Evolutionary conservation across 2,888 invertebrate species (phyloP), one percentile per base, ranked within the genome.

Genomic region (Lasioglossum villosulum): DNA sequence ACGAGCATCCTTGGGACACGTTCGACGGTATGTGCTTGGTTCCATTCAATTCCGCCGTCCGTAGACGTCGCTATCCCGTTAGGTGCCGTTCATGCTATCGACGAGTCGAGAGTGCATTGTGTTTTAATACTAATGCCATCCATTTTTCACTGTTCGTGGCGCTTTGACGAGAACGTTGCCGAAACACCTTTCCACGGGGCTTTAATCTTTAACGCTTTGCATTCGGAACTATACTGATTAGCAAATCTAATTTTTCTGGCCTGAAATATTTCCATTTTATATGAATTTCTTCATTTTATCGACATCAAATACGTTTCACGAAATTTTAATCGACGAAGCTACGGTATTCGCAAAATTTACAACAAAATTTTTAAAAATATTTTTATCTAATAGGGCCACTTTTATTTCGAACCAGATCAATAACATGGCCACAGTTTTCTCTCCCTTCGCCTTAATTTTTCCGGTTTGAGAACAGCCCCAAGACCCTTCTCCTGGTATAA

Each of bases 381-480:
- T 48, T 6, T 6, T 19, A 19, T 23, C 48, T 0, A 6, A 23
- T 19, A 23, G 19, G 2, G 6, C 19, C 0, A 10, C 19, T 39
- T 19, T 27, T 10, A 59, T 59, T 75, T 42, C 19, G 59, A 8
- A 27, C 16, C 37, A 5, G n/a, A 70, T 70, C 77, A 37, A 77
- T 70, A 77, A 80, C 52, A 34, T 59, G 30, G n/a, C 5, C 56
- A 23, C 77, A 34, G 16, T 10, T 39, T 16, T 4, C 16, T 48
- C 14, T 45, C 52, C 39, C 42, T 3, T n/a, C n/a, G 10, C 27
- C 78, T 79, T 80, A 66, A 82, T 81, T 42, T 37, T 42, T 48
- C 23, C 39, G 16, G 52, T 2, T 34, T 30, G 52, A 23, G 68
- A 71, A 66, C 71, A 75, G n/a, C 56, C 56, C 56, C 4, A 39